Evolutionary conservation across 2,113 vertebrate species (phyloP).

Genomic region (Myotis davidii): DNA sequence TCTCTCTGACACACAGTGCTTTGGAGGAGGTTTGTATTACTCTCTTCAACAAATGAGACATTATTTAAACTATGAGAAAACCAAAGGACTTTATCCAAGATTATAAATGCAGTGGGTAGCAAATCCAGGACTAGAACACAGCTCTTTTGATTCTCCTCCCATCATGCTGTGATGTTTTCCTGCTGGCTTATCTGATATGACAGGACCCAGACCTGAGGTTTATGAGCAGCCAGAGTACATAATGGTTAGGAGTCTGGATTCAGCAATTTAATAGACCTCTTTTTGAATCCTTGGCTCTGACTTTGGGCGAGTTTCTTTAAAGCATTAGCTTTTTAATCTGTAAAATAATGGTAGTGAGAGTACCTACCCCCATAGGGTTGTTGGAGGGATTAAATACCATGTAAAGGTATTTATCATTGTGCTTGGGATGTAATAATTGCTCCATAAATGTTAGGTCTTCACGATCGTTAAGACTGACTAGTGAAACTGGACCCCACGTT

Average conservation of each 20-base stretch:
- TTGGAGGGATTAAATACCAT: not conserved
- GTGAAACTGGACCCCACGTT: not conserved
- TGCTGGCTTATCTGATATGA: not conserved
- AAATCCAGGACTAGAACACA: not conserved
- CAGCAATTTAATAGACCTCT: not conserved
- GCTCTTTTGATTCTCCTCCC: not conserved
- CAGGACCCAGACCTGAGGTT: not conserved
- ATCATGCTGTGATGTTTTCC: not conserved
- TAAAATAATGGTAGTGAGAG: constrained; percentile 21
- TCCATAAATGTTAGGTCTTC: not conserved
- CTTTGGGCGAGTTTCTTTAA: not conserved
- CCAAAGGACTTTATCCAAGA: not conserved
- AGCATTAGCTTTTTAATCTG: constrained; percentile 7
- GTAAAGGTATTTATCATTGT: constrained; percentile 39
- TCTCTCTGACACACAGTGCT: not conserved
- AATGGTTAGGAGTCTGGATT: not conserved
- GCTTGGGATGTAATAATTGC: not conserved
- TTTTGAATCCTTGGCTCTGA: constrained; percentile 21
- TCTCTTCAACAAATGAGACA: not conserved
- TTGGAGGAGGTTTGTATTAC: not conserved
- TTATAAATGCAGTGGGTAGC: not conserved
- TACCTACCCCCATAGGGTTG: not conserved
- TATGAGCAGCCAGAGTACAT: not conserved
- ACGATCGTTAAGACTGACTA: not conserved
- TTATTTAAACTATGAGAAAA: constrained; percentile 39